Conservation (phyloP, 2,797 vertebrate species). For the Mus caroli region DNA sequence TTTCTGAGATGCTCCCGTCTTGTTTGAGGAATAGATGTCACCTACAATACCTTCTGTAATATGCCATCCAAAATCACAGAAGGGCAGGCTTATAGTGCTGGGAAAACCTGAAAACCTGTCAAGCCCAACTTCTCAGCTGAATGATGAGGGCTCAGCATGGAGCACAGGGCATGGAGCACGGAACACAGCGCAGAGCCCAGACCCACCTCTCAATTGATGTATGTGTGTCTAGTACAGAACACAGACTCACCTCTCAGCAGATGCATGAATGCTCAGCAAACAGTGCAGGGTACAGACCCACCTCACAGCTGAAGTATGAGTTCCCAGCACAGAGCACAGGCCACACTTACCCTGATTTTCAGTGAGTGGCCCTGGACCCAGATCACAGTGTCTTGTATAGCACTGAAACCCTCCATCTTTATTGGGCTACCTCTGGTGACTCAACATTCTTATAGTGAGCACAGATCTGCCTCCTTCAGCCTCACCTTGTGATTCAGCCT, state of each 20-base stretch:
- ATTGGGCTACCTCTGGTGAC: background rate
- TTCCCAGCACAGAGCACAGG: background rate
- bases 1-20: background rate
- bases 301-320: background rate
- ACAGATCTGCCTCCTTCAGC: background rate
- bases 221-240: background rate
- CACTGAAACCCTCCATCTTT: background rate
- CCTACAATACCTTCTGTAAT: background rate
- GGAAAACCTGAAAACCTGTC: background rate
- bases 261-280: background rate
- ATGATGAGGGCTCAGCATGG: background rate
- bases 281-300: background rate
- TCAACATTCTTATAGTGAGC: background rate
- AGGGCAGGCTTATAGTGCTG: background rate
- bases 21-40: background rate
- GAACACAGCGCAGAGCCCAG: background rate
- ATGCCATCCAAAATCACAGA: background rate
- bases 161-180: background rate
- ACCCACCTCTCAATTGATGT: background rate
- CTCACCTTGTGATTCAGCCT: background rate
- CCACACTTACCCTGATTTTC: background rate
- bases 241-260: background rate
- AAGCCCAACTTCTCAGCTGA: background rate
- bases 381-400: background rate
- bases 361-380: too few species aligned